Evolutionary conservation across 1,140 invertebrate genomes (phyloP).

Genomic region (Andrena cerasifolii): DNA sequence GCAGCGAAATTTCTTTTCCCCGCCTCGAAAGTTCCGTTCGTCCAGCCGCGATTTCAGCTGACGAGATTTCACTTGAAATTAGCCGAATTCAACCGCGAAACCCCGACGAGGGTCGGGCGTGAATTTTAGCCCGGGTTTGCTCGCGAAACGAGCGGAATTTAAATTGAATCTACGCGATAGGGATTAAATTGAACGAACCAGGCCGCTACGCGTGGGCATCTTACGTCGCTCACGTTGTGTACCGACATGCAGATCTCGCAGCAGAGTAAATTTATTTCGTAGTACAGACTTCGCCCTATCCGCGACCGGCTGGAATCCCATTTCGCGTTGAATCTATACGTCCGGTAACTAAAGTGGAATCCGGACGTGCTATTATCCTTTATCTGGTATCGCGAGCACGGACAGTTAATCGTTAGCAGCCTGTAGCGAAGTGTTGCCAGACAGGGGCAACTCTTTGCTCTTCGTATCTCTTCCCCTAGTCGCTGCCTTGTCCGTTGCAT

Average conservation of each 20-base stretch:
- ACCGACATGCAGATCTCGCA: not conserved
- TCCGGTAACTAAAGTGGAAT: constrained; percentile 52
- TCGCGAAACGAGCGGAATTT: constrained; percentile 38
- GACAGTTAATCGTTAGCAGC: constrained; percentile 59
- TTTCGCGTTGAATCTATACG: constrained; percentile 61
- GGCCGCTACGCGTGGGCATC: not conserved
- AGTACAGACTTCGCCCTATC: not conserved
- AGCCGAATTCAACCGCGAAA: too few species aligned
- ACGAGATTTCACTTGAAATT: too few species aligned
- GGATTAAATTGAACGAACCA: constrained; percentile 35
- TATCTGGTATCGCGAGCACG: constrained; percentile 55
- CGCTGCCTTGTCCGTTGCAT: not conserved
- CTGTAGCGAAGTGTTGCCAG: constrained; percentile 38
- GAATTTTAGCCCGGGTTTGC: too few species aligned
- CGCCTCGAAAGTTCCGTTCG: too few species aligned
- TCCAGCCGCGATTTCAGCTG: too few species aligned
- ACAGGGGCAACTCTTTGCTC: constrained; percentile 33
- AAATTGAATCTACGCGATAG: constrained; percentile 32
- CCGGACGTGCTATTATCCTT: constrained; percentile 56
- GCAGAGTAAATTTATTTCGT: constrained; percentile 35
- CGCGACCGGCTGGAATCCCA: constrained; percentile 57
- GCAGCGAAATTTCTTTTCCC: too few species aligned
- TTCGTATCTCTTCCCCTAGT: not conserved
- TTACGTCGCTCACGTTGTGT: not conserved
- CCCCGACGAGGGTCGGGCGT: too few species aligned